Conservation (phyloP, 2,888 invertebrate species). For the Agonopterix subpropinquella region DNA sequence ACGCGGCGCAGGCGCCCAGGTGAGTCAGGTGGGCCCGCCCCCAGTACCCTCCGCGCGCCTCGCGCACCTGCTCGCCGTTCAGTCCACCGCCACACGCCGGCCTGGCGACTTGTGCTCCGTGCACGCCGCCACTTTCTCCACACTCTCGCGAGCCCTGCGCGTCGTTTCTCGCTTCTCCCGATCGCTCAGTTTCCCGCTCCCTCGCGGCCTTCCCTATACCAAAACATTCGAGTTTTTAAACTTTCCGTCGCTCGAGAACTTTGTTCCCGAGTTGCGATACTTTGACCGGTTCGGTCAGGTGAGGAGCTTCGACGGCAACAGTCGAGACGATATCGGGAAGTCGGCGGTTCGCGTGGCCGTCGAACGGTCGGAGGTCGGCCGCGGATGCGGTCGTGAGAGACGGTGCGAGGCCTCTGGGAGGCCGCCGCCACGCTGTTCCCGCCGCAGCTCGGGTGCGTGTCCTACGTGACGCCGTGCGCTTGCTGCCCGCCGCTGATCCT, state of each 20-base stretch:
- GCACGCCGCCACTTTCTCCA: slow-evolving; percentile 71
- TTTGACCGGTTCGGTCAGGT: slow-evolving; percentile 27
- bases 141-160: slow-evolving; percentile 70
- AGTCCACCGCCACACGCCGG: slow-evolving; percentile 47
- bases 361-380: slow-evolving; percentile 59
- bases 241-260: slow-evolving; percentile 41
- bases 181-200: slow-evolving; percentile 58
- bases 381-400: slow-evolving; percentile 71
- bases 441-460: slow-evolving; percentile 74
- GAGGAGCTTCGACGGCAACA: slow-evolving; percentile 20
- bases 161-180: slow-evolving; percentile 68
- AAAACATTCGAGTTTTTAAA: slow-evolving; percentile 21
- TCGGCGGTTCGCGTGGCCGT: slow-evolving; percentile 59
- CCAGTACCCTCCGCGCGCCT: slow-evolving; percentile 56
- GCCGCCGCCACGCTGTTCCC: slow-evolving; percentile 76
- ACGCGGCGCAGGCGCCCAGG: slow-evolving; percentile 72
- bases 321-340: slow-evolving; percentile 33
- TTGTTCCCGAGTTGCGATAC: slow-evolving; percentile 42
- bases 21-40: slow-evolving; percentile 73
- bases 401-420: slow-evolving; percentile 70
- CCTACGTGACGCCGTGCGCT: slow-evolving; percentile 72
- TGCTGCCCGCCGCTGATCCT: slow-evolving; percentile 68
- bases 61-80: slow-evolving; percentile 59
- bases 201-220: slow-evolving; percentile 30
- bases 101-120: slow-evolving; percentile 68